Percentiles rank a stretch among this genome's conserved stretches.
Evolutionary conservation across 2,113 vertebrate genomes (phyloP).

Genomic region (Dissostichus mawsoni): DNA sequence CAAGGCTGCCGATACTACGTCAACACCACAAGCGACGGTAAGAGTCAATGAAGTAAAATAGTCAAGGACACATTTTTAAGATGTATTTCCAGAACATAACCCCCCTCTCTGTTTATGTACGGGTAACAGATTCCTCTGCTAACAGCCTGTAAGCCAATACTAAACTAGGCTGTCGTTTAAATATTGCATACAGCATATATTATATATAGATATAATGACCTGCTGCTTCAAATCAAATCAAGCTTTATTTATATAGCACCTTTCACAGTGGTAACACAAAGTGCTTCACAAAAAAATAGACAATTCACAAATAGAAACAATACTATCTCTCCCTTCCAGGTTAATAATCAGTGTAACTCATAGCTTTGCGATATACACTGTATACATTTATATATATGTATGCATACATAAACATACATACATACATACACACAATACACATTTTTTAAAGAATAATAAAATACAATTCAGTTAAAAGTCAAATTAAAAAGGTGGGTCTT

Average conservation of each 20-base stretch:
- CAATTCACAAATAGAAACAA: no score
- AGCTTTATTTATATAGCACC: background rate
- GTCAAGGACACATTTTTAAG: background rate
- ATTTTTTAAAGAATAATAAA: no score
- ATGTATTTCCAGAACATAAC: background rate
- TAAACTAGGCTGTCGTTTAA: background rate
- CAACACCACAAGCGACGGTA: slow-evolving; percentile 95
- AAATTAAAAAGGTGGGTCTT: no score
- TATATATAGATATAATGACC: background rate
- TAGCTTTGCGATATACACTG: no score
- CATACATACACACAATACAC: no score
- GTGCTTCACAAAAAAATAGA: no score
- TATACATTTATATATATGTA: no score
- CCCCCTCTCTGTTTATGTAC: background rate
- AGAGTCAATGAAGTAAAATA: slow-evolving; percentile 54
- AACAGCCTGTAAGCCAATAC: background rate
- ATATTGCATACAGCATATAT: background rate
- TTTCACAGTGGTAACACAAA: no score
- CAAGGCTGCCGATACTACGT: slow-evolving; percentile 96
- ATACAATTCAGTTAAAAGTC: no score
- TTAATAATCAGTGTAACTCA: no score
- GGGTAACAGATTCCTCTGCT: background rate
- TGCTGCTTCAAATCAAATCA: background rate
- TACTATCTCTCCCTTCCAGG: no score
- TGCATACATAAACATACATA: no score